A percentile compares a stretch with the other conserved stretches of the same genome.
These are phyloP conservation scores for Erythrocebus patas DNA, from an alignment of 2,113 vertebrate species.

Conservation along the genomic window DNA sequence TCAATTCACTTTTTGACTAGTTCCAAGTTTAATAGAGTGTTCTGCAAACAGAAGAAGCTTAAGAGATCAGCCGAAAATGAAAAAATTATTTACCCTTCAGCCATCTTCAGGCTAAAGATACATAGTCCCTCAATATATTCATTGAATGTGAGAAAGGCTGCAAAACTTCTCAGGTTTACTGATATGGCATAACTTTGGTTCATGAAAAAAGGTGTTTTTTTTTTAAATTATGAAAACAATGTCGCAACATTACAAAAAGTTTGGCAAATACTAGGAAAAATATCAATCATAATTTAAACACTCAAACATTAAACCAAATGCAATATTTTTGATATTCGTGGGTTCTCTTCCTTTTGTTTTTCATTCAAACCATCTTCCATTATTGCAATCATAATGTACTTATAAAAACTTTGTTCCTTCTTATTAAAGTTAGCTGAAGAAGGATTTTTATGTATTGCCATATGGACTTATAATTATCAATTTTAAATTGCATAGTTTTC, in stretches of 20 bases:
- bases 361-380: not conserved
- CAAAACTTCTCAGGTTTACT: slow-evolving; percentile 43
- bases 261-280: slow-evolving; percentile 39
- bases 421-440: not conserved
- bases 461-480: not conserved
- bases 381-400: not conserved
- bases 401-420: not conserved
- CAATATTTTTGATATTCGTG: slow-evolving; percentile 6
- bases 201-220: slow-evolving; percentile 18
- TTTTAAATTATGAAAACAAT: slow-evolving; percentile 44
- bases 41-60: slow-evolving; percentile 38
- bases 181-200: slow-evolving; percentile 47
- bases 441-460: not conserved
- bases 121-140: not conserved
- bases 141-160: slow-evolving; percentile 43
- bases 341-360: slow-evolving; percentile 22
- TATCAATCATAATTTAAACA: slow-evolving; percentile 55
- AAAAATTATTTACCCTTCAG: slow-evolving; percentile 36
- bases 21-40: slow-evolving; percentile 17
- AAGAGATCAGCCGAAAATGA: slow-evolving; percentile 43
- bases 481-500: not conserved
- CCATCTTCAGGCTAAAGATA: slow-evolving; percentile 39
- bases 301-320: not conserved
- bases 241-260: slow-evolving; percentile 49
- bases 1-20: slow-evolving; percentile 58